Evolutionary conservation across 2,888 invertebrate species (phyloP).

Genomic region (Stenoptilia bipunctidactyla): DNA sequence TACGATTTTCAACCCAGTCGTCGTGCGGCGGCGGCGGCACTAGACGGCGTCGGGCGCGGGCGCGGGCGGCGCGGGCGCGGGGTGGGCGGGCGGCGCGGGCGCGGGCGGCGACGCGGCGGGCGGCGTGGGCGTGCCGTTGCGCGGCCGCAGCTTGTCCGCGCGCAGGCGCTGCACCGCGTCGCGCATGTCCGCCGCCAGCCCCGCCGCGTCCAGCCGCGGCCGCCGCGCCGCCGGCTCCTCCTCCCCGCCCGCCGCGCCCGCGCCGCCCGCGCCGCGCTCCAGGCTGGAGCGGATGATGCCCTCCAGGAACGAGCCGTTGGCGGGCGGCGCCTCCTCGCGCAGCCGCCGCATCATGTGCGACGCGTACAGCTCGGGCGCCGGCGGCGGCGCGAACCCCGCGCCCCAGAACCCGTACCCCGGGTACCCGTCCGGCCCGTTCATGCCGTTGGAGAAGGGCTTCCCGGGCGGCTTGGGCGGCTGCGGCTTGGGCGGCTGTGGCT

Average conservation of each 20-base stretch:
- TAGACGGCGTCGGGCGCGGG: neutral
- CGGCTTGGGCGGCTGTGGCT: slow-evolving; percentile 58
- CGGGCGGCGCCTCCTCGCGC: slow-evolving; percentile 80
- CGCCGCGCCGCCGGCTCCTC: slow-evolving; percentile 58
- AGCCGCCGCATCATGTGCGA: slow-evolving; percentile 85
- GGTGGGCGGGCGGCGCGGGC: slow-evolving; percentile 24
- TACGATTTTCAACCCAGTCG: too few relatives aligned
- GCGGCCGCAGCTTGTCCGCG: slow-evolving; percentile 56
- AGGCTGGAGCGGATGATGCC: slow-evolving; percentile 87
- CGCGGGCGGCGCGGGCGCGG: slow-evolving; percentile 1
- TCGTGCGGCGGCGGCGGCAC: too few relatives aligned
- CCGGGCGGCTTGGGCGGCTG: slow-evolving; percentile 51
- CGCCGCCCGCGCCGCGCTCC: slow-evolving; percentile 64
- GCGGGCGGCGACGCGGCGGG: slow-evolving; percentile 24
- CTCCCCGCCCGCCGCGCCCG: slow-evolving; percentile 65
- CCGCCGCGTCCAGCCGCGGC: slow-evolving; percentile 67
- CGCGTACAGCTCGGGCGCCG: slow-evolving; percentile 79
- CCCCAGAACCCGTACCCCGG: slow-evolving; percentile 85
- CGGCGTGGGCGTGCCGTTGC: slow-evolving; percentile 45
- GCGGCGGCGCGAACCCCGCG: slow-evolving; percentile 55
- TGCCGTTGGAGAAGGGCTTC: slow-evolving; percentile 67
- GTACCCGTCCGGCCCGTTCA: slow-evolving; percentile 80
- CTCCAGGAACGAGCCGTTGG: slow-evolving; percentile 84
- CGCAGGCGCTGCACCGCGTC: slow-evolving; percentile 61
- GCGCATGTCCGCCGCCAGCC: slow-evolving; percentile 61